These are phyloP conservation scores for Lonchura striata DNA, from an alignment of 2,113 vertebrate species.

Conservation along the genomic window DNA sequence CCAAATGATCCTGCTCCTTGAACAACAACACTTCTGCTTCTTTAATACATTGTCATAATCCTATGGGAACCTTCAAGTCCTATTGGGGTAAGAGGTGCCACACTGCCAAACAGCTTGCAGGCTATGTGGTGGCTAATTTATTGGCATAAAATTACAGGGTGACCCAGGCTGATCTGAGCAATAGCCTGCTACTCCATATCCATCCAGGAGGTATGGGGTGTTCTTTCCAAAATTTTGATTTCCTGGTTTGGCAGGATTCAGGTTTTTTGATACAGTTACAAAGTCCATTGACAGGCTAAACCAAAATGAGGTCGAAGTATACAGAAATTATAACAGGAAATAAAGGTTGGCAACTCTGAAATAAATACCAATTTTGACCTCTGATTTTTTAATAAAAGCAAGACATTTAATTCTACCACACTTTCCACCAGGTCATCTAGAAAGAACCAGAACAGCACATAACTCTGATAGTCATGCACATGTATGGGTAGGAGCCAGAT, in stretches of 20 bases:
- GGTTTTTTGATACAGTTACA: not conserved
- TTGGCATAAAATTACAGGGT: not conserved
- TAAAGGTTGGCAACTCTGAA: not conserved
- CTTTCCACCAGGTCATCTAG: not conserved
- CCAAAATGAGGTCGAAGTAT: not conserved
- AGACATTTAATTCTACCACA: not conserved
- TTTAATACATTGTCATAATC: not conserved
- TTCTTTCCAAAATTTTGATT: not conserved
- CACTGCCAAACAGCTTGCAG: not conserved
- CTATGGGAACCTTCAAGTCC: not conserved
- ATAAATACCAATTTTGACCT: not conserved
- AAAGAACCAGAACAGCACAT: not conserved
- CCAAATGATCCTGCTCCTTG: not conserved
- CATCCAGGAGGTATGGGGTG: not conserved
- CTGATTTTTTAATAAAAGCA: not conserved
- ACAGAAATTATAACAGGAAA: not conserved
- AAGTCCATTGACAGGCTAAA: not conserved
- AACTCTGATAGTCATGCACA: rapidly evolving
- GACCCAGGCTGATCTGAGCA: not conserved
- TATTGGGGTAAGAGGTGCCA: not conserved
- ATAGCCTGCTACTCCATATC: not conserved
- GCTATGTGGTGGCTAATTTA: not conserved
- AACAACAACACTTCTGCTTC: not conserved
- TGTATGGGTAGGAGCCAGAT: not conserved
- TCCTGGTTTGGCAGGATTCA: not conserved